Evolutionary conservation across 1,140 invertebrate species (phyloP).

Genomic region (Lepidotrigona ventralis): DNA sequence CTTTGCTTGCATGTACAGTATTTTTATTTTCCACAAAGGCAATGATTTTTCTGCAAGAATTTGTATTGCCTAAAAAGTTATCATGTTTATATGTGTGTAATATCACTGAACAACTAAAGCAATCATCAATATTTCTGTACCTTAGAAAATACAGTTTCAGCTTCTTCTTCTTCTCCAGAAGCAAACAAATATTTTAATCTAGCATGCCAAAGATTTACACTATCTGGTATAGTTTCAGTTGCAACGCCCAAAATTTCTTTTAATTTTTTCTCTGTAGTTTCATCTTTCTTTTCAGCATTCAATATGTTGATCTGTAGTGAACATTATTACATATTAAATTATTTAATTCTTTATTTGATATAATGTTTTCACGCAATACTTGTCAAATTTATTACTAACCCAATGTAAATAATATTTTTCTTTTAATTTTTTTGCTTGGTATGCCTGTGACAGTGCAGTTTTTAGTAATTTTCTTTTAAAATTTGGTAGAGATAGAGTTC

Average conservation of each 20-base stretch:
- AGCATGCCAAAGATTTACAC: slow-evolving; percentile 78
- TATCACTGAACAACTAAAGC: not conserved
- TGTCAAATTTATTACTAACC: slow-evolving; percentile 63
- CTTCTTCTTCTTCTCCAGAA: slow-evolving; percentile 68
- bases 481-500: slow-evolving; percentile 72
- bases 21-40: slow-evolving; percentile 78
- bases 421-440: slow-evolving; percentile 75
- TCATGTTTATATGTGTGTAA: slow-evolving; percentile 7
- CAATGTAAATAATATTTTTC: slow-evolving; percentile 81
- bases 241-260: slow-evolving; percentile 76
- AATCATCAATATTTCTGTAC: slow-evolving; percentile 50
- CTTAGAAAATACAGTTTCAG: slow-evolving; percentile 69
- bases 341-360: slow-evolving; percentile 18
- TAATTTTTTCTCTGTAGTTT: slow-evolving; percentile 67
- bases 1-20: slow-evolving; percentile 76
- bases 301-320: slow-evolving; percentile 73
- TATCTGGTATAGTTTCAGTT: slow-evolving; percentile 75
- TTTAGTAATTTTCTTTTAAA: slow-evolving; percentile 79
- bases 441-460: slow-evolving; percentile 76
- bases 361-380: not conserved
- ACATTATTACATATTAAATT: slow-evolving; percentile 30
- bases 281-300: slow-evolving; percentile 67
- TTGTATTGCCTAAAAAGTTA: slow-evolving; percentile 68
- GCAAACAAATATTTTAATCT: slow-evolving; percentile 75
- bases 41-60: slow-evolving; percentile 74